phyloP scores from a whole-genome alignment of 2,797 vertebrate species.

The Argyrosomus regius region DNA sequence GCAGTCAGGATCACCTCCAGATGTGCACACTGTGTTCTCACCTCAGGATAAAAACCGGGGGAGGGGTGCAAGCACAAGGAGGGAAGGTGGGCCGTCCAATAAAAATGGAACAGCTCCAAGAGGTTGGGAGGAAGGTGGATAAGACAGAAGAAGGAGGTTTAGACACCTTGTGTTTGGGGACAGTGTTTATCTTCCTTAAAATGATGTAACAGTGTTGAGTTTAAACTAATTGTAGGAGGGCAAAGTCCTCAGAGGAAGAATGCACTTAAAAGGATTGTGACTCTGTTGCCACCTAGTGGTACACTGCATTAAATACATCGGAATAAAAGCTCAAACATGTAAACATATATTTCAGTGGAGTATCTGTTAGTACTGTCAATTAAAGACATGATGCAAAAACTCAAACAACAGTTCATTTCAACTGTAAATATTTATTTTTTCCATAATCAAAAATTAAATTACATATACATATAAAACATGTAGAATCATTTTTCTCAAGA shows the following conservation, averaged over 20 bases:
- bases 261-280: background rate
- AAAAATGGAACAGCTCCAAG: constrained; percentile 12
- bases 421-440: constrained; percentile 74
- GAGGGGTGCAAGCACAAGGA: constrained; percentile 28
- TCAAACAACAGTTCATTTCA: constrained; percentile 34
- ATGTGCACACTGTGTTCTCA: constrained; percentile 73
- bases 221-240: background rate
- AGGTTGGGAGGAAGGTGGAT: constrained; percentile 12
- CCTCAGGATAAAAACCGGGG: constrained; percentile 57
- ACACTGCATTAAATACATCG: constrained; percentile 1
- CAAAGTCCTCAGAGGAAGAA: background rate
- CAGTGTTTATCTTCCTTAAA: constrained; percentile 7
- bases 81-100: constrained; percentile 9
- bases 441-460: constrained; percentile 76
- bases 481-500: constrained; percentile 59
- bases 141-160: background rate
- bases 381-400: constrained; percentile 12
- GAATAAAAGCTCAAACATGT: background rate
- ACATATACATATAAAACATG: constrained; percentile 82
- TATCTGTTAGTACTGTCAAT: background rate
- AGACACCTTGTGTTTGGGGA: background rate
- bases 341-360: background rate
- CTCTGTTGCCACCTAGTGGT: constrained; percentile 67
- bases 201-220: background rate
- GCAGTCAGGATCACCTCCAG: constrained; percentile 75